These are phyloP conservation scores for Orthonevra nobilis DNA, from an alignment of 2,888 invertebrate genomes.

Conservation along the genomic window DNA sequence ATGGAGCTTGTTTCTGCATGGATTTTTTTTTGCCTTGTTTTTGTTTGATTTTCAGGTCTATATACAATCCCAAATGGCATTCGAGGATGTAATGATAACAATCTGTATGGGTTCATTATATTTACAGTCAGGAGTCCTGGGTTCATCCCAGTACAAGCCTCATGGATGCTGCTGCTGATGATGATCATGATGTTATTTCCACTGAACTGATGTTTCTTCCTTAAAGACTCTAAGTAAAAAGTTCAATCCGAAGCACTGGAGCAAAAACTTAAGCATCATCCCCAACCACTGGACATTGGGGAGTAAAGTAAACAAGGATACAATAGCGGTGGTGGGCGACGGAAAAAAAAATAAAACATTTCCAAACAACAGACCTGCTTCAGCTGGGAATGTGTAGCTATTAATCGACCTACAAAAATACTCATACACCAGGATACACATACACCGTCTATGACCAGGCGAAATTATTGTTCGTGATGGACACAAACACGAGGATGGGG, in stretches of 20 bases:
- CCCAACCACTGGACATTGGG: not conserved
- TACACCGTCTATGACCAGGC: conserved; percentile 61
- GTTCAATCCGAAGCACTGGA: conserved; percentile 27
- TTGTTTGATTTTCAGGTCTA: conserved; percentile 38
- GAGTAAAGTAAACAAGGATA: conserved; percentile 6
- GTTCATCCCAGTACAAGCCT: not conserved
- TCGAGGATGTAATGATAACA: conserved; percentile 67
- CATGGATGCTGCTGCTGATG: conserved; percentile 27
- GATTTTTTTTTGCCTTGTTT: too few species aligned
- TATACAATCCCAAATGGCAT: conserved; percentile 65
- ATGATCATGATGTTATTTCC: conserved; percentile 42
- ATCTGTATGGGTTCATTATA: conserved; percentile 65
- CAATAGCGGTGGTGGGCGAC: not conserved
- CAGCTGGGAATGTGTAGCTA: conserved; percentile 32
- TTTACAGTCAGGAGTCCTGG: conserved; percentile 35
- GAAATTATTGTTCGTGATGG: conserved; percentile 41
- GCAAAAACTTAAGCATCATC: conserved; percentile 10
- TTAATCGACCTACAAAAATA: too few species aligned
- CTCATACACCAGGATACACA: conserved; percentile 40
- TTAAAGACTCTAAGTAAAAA: conserved; percentile 25
- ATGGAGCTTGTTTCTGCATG: conserved; percentile 50
- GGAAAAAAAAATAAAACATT: not conserved
- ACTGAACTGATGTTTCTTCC: conserved; percentile 13
- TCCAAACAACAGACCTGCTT: conserved; percentile 23
- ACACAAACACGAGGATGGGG: conserved; percentile 5